Evolutionary conservation across 2,888 invertebrate species (phyloP), one percentile per base, ranked within the genome.

Genomic region (Cylloceria caligata): DNA sequence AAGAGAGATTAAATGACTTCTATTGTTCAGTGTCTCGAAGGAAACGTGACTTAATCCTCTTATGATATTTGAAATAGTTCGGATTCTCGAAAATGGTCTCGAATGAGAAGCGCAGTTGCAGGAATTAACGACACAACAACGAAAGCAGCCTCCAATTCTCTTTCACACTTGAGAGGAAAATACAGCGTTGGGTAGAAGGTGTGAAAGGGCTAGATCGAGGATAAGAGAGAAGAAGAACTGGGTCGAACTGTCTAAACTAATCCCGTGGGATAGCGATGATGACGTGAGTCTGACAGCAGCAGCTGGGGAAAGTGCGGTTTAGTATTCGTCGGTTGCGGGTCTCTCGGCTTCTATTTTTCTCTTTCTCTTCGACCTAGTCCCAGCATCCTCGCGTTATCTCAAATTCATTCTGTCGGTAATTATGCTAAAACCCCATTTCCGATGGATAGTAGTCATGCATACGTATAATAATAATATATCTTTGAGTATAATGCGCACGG

Each of bases 221-320:
- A 77, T 68, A 42, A 47, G 45, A 57, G 47, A 57, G 57, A 60
- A 52, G 78, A 71, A 65, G 42, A 79, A 82, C 75, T 82, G 75
- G 82, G 82, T 82, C 82, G 79, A 79, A 82, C 78, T 79, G 82
- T 82, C 82, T 60, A 62, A 79, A 82, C 82, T 82, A 82, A 82
- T 82, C 74, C 71, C 71, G 79, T 64, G 75, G 75, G 75, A 72
- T 47, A 67, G 82, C 42, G 39, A 82, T 65, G 78, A 78, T 81
- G 78, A 81, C 78, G 81, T 69, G 81, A 81, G 55, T 74, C 64
- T 78, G 81, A 81, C 81, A 81, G 77, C 64, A 71, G 49, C 34
- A 34, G 57, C 9, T 74, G 67, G 67, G 71, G 62, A 67, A 52
- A 77, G 52, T 72, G 76, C 42, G 65, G 69, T 78, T 78, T 82